Base-by-base conservation (phyloP, 2,797 vertebrate genomes). In the Spea hammondii region DNA sequence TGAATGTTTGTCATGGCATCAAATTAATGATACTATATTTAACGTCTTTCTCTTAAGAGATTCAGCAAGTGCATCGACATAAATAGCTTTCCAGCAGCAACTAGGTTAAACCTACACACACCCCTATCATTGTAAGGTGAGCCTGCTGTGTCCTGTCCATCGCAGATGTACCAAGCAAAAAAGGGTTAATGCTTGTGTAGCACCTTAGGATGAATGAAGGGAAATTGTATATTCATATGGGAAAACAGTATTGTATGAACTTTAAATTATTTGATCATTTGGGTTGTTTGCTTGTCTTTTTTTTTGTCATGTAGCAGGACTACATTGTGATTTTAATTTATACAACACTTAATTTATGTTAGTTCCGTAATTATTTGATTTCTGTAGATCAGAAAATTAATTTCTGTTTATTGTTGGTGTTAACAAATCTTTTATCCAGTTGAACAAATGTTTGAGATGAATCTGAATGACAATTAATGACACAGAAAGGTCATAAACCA, bases 311-410 rank as follows among this genome's bases (percentile, higher is more conserved):
- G 97, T 98, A 98, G 97, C 97, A 95, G 97, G 97, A 93, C 97
- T 99, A 98, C 97, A 96, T 86, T 85, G 91, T 93, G 87, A 91
- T 91, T 88, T 94, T 98, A 97, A 97, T 94, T 97, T 98, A 82
- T 82, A 96, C 96, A 92, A 87, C 88, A 87, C 93, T 90, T 82
- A 91, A 94, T 91, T 90, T 90, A 85, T 91, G 87, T 91, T 86
- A 84, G 86, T 86, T 83, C 85, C 80, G 82, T 87, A 80, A 80
- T 84, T 72, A 80, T 83, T 74, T 78, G 59, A 83, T 92, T 93
- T 93, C 91, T 93, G 90, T 93, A 88, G 90, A 93, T 89, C 91
- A 88, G 89, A 92, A 92, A 85, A 91, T 93, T 88, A 10, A 82
- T 87, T 79, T 71, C 55, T 87, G 87, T 90, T 83, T 89, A 84